phyloP scores from a whole-genome alignment of 2,888 invertebrate species.

The Terebella lapidaria region DNA sequence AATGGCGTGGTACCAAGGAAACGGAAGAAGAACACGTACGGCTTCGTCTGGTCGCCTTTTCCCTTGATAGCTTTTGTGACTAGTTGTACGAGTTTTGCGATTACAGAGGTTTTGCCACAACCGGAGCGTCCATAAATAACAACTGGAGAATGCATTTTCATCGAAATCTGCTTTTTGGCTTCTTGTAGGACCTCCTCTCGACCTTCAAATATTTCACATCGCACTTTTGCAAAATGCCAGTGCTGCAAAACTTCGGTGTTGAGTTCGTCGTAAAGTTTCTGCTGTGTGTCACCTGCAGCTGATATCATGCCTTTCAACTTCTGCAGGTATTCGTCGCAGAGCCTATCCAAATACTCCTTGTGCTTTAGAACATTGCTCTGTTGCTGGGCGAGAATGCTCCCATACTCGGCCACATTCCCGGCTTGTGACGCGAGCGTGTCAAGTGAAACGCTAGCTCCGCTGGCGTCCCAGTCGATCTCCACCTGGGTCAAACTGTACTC shows the following conservation, averaged over 20 bases:
- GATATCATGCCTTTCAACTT: constrained; percentile 1
- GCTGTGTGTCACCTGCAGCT: not conserved
- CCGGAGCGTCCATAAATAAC: constrained; percentile 29
- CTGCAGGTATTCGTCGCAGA: not conserved
- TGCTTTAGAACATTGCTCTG: not conserved
- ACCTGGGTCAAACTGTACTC: not conserved
- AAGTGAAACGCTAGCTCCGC: constrained; percentile 2
- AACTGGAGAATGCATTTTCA: constrained; percentile 15
- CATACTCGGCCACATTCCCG: not conserved
- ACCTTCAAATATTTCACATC: constrained; percentile 13
- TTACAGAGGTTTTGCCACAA: constrained; percentile 31
- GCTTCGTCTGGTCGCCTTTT: not conserved
- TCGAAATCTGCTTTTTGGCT: not conserved
- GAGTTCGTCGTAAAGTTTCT: not conserved
- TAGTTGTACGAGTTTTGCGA: constrained; percentile 22
- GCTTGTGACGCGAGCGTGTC: not conserved
- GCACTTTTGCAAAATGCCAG: constrained; percentile 2
- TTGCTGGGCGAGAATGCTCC: not conserved
- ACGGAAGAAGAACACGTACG: not conserved
- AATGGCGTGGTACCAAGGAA: constrained; percentile 10
- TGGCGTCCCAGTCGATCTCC: constrained; percentile 8
- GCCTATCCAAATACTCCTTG: constrained; percentile 4
- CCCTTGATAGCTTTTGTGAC: not conserved
- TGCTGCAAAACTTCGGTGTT: constrained; percentile 8
- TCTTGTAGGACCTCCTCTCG: not conserved